phyloP scores from a whole-genome alignment of 1,140 invertebrate genomes.

The Bradysia coprophila region DNA sequence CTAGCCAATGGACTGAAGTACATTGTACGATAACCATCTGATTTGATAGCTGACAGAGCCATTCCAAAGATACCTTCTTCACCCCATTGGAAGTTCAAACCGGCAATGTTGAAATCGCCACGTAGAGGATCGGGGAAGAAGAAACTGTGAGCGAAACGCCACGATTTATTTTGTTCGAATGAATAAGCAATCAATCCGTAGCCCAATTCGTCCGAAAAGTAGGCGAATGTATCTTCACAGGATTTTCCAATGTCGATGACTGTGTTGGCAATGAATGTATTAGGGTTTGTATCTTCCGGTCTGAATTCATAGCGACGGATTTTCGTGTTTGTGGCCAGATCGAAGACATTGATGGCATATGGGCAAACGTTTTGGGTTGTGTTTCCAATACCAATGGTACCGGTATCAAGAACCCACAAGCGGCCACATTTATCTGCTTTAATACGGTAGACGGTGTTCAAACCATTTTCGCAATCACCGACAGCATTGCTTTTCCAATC shows the following conservation, averaged over 20 bases:
- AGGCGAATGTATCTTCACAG: slow-evolving; percentile 59
- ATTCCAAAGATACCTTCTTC: slow-evolving; percentile 68
- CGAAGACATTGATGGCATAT: slow-evolving; percentile 51
- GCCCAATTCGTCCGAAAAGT: slow-evolving; percentile 62
- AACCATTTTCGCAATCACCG: slow-evolving; percentile 48
- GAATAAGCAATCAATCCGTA: slow-evolving; percentile 64
- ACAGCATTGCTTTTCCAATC: slow-evolving; percentile 51
- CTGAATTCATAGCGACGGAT: slow-evolving; percentile 49
- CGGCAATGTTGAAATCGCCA: slow-evolving; percentile 58
- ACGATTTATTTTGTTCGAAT: slow-evolving; percentile 51
- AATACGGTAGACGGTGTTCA: slow-evolving; percentile 56
- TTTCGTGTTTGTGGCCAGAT: slow-evolving; percentile 47
- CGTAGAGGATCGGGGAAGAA: slow-evolving; percentile 59
- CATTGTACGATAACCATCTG: slow-evolving; percentile 44
- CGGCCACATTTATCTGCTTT: slow-evolving; percentile 55
- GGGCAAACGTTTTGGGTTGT: slow-evolving; percentile 55
- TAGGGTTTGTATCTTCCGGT: slow-evolving; percentile 47
- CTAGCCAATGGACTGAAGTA: slow-evolving; percentile 63
- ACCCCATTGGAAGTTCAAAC: slow-evolving; percentile 65
- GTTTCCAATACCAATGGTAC: slow-evolving; percentile 59
- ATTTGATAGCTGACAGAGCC: slow-evolving; percentile 38
- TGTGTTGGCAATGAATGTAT: slow-evolving; percentile 67
- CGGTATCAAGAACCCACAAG: slow-evolving; percentile 64
- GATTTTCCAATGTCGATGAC: slow-evolving; percentile 52
- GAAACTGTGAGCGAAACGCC: slow-evolving; percentile 54